Conservation (phyloP, 2,113 vertebrate genomes). For the Phylloscopus whistleri region DNA sequence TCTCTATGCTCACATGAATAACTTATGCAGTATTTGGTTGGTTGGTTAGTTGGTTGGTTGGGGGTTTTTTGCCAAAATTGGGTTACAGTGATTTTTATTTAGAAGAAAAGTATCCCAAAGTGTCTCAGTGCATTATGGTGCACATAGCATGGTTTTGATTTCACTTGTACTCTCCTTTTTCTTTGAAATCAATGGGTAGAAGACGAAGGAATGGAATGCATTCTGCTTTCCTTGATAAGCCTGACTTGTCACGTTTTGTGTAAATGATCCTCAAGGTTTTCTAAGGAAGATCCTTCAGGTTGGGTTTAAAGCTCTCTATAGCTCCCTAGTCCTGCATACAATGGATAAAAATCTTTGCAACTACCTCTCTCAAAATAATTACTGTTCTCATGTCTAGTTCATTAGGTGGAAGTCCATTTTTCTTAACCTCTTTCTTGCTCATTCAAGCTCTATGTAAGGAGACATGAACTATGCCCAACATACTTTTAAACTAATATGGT, state of each 20-base stretch:
- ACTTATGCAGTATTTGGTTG: neutral
- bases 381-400: neutral
- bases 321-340: neutral
- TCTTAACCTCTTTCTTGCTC: neutral
- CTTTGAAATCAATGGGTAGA: neutral
- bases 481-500: neutral
- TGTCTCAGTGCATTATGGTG: neutral
- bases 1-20: neutral
- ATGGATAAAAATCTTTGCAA: neutral
- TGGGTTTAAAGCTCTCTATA: neutral
- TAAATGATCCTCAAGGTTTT: neutral
- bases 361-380: neutral
- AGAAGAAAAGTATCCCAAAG: neutral
- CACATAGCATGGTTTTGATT: neutral
- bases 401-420: neutral
- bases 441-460: neutral
- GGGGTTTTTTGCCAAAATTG: neutral
- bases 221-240: neutral
- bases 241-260: neutral
- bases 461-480: neutral
- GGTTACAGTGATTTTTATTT: neutral
- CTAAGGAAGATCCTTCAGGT: neutral
- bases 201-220: neutral
- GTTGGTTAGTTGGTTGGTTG: too few relatives aligned
- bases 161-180: neutral